Conservation (phyloP, 2,113 vertebrate species). For the Carassius auratus region DNA sequence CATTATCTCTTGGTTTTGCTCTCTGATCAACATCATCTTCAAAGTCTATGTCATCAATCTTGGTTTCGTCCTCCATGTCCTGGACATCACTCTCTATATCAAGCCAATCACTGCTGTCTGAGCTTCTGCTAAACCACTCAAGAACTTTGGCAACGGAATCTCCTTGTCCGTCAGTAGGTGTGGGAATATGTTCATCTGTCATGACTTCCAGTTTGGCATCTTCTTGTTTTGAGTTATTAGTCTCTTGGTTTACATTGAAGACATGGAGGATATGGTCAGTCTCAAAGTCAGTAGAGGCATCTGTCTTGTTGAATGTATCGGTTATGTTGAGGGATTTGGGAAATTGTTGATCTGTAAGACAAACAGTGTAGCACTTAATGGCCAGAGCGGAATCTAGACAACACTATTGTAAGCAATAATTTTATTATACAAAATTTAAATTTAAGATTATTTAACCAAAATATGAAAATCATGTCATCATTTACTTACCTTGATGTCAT, state of each 20-base stretch:
- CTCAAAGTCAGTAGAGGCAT: neutral
- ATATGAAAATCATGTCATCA: neutral
- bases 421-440: neutral
- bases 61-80: slow-evolving; percentile 40
- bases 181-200: slow-evolving; percentile 66
- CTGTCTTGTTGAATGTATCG: slow-evolving; percentile 13
- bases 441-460: neutral
- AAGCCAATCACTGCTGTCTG: slow-evolving; percentile 69
- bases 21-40: slow-evolving; percentile 46
- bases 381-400: neutral
- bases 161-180: slow-evolving; percentile 73
- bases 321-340: slow-evolving; percentile 64
- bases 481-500: neutral
- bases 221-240: slow-evolving; percentile 63
- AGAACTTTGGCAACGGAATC: slow-evolving; percentile 89
- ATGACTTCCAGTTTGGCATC: slow-evolving; percentile 65
- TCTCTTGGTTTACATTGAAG: slow-evolving; percentile 79
- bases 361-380: slow-evolving; percentile 49
- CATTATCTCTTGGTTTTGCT: slow-evolving; percentile 39
- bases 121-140: slow-evolving; percentile 93
- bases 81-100: slow-evolving; percentile 40
- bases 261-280: slow-evolving; percentile 52
- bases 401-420: neutral
- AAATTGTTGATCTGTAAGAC: slow-evolving; percentile 77
- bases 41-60: slow-evolving; percentile 42